Evolutionary conservation across 2,113 vertebrate genomes (phyloP).

Genomic region (Orientallactaga bullata): DNA sequence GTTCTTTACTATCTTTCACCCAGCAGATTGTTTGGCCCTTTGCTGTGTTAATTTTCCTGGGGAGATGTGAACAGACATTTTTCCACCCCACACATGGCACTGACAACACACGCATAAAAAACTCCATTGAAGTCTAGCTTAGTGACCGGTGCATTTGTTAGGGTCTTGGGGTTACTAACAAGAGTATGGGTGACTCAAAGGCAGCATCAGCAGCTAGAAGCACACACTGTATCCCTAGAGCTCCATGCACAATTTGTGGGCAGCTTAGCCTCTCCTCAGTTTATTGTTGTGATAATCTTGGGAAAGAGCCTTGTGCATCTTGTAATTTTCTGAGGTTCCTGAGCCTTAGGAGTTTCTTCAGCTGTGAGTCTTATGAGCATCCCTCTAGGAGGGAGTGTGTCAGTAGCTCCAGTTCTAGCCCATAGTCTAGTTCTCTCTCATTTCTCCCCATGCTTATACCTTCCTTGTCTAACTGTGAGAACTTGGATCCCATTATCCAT

Average conservation of each 20-base stretch:
- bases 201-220: background rate
- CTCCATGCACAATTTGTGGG: too few relatives aligned
- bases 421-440: background rate
- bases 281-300: background rate
- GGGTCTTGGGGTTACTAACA: background rate
- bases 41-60: background rate
- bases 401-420: background rate
- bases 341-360: too few relatives aligned
- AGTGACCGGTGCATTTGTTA: background rate
- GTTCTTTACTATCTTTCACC: background rate
- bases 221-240: background rate
- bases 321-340: background rate
- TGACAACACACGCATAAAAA: background rate
- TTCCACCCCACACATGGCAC: background rate
- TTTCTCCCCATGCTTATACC: background rate
- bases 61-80: background rate
- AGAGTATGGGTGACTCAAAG: background rate
- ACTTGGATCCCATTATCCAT: background rate
- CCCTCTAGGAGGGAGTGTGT: too few relatives aligned
- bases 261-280: background rate
- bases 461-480: background rate
- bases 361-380: too few relatives aligned
- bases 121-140: background rate
- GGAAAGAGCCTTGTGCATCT: background rate
- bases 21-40: background rate